These are phyloP conservation scores for Dromas ardeola DNA, from an alignment of 2,113 vertebrate species.

Conservation along the genomic window DNA sequence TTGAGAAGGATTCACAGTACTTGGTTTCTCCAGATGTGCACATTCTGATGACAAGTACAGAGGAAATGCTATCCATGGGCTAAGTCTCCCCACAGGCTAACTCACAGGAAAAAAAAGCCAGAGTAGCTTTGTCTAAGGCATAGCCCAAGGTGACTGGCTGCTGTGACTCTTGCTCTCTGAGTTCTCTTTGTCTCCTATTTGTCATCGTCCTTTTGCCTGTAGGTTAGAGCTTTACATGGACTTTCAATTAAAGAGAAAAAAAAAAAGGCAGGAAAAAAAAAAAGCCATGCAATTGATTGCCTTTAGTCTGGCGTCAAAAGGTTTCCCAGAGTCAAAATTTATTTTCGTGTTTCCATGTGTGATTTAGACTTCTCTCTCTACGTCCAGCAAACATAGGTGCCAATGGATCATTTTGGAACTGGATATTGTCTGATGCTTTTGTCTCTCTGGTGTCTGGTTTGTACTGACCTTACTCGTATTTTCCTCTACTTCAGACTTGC, in stretches of 20 bases:
- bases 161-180: background rate
- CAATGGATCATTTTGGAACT: background rate
- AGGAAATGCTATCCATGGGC: background rate
- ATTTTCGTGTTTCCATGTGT: background rate
- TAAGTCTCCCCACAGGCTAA: background rate
- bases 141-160: background rate
- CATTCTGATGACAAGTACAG: background rate
- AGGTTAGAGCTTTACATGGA: background rate
- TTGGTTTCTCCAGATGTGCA: background rate
- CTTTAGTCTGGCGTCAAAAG: background rate
- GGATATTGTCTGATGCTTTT: background rate
- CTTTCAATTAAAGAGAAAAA: background rate
- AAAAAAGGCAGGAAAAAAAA: no score
- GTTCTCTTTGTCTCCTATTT: background rate
- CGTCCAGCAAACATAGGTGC: background rate
- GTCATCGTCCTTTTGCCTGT: background rate
- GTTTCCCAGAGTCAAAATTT: background rate
- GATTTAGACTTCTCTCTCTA: background rate
- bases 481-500: background rate
- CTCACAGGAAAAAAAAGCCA: background rate
- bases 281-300: background rate
- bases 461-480: background rate
- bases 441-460: background rate
- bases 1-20: background rate
- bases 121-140: background rate